Evolutionary conservation across 2,888 invertebrate species (phyloP).

Genomic region (Yponomeuta evonymella): DNA sequence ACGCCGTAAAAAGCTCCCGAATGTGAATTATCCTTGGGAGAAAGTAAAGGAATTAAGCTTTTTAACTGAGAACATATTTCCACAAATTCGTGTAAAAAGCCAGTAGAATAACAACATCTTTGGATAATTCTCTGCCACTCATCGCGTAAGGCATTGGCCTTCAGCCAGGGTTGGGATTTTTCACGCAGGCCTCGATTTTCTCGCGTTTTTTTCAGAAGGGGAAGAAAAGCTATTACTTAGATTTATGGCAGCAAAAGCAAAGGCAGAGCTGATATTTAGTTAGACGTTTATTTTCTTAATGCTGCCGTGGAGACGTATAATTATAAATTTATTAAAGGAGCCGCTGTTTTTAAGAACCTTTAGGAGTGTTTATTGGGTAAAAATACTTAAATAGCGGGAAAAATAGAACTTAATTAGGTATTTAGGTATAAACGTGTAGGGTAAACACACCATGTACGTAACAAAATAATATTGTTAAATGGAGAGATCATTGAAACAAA

Average conservation of each 20-base stretch:
- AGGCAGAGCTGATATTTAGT: constrained; percentile 30
- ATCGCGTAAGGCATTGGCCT: constrained; percentile 38
- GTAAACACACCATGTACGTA: too few relatives aligned
- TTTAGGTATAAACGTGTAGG: too few relatives aligned
- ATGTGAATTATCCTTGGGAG: background rate
- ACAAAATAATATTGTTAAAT: too few relatives aligned
- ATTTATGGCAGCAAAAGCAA: constrained; percentile 55
- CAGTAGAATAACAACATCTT: background rate
- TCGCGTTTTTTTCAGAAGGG: constrained; percentile 25
- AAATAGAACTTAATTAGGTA: too few relatives aligned
- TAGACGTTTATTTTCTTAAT: background rate
- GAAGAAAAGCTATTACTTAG: constrained; percentile 64
- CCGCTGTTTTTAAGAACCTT: background rate
- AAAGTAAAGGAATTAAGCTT: background rate
- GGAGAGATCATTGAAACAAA: too few relatives aligned
- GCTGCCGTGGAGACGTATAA: background rate
- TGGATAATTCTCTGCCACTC: background rate
- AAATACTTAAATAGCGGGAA: too few relatives aligned
- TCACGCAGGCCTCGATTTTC: constrained; percentile 55
- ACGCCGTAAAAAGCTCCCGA: background rate
- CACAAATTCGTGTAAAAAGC: background rate
- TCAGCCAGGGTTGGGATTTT: constrained; percentile 48
- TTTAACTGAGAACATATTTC: background rate
- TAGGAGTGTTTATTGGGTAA: too few relatives aligned
- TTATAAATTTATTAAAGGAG: background rate